These are phyloP conservation scores for Machaerirhynchus nigripectus DNA, from an alignment of 2,113 vertebrate species.

Conservation along the genomic window DNA sequence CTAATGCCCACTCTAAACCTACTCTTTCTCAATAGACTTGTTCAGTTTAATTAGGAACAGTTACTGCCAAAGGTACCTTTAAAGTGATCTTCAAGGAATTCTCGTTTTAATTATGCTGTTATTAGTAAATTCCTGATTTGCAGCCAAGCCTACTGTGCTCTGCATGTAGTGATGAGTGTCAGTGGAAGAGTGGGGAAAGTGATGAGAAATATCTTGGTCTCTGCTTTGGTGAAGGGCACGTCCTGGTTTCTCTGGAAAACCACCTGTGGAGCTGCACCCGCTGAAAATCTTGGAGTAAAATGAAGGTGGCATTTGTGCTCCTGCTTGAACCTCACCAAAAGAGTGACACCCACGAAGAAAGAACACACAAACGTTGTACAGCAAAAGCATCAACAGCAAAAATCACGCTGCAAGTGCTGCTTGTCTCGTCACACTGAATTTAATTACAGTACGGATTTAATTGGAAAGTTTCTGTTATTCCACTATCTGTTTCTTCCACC, in stretches of 20 bases:
- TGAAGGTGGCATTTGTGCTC: not conserved
- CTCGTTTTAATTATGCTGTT: not conserved
- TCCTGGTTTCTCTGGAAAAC: not conserved
- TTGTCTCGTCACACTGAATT: conserved; percentile 4
- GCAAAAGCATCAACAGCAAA: not conserved
- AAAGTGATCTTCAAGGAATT: not conserved
- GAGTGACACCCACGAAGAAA: rapidly evolving
- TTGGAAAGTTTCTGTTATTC: conserved; percentile 21
- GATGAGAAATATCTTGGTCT: not conserved
- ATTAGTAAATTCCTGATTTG: not conserved
- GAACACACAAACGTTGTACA: rapidly evolving
- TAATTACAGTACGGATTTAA: conserved; percentile 35
- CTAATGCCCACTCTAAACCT: not conserved
- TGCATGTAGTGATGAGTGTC: not conserved
- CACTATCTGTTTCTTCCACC: not conserved
- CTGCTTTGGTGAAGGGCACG: not conserved
- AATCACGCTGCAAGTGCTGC: not conserved
- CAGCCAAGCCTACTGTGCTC: not conserved
- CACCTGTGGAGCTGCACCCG: not conserved
- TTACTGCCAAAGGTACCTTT: not conserved
- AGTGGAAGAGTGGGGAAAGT: not conserved
- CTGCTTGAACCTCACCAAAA: not conserved
- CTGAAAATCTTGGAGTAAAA: not conserved
- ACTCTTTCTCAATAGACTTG: not conserved
- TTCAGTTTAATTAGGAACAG: not conserved